Conservation (phyloP, 2,797 vertebrate genomes). For the Pipistrellus kuhlii region DNA sequence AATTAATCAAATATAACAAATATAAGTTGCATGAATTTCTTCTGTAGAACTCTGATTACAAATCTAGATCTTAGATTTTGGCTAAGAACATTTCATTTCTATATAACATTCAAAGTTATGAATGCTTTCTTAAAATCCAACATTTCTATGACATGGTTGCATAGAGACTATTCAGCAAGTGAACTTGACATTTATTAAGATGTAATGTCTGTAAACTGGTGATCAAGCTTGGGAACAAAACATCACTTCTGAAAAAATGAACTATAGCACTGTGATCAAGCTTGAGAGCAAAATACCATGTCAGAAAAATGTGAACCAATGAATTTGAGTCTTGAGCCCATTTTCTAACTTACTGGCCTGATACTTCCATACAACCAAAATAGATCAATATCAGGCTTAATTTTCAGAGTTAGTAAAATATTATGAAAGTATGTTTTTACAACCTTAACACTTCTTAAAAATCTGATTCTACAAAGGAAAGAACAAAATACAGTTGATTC, state of each 20-base stretch:
- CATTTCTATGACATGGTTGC: not conserved
- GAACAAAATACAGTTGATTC: not conserved
- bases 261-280: not conserved
- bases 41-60: not conserved
- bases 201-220: not conserved
- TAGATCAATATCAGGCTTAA: not conserved
- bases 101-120: not conserved
- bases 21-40: not conserved
- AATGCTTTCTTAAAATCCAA: not conserved
- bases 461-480: not conserved
- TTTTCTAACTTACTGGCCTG: not conserved
- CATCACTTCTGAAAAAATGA: not conserved
- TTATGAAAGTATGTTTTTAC: not conserved
- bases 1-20: slow-evolving; percentile 20
- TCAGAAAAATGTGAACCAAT: not conserved
- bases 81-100: not conserved
- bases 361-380: not conserved
- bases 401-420: slow-evolving; percentile 23
- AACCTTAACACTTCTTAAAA: not conserved
- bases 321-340: not conserved
- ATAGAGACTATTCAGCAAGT: not conserved
- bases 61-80: not conserved
- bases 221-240: not conserved
- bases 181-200: not conserved
- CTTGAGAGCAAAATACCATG: not conserved